Evolutionary conservation across 1,140 invertebrate species (phyloP), one percentile per base, ranked within the genome.

Genomic region (Drosophila kepulauana): DNA sequence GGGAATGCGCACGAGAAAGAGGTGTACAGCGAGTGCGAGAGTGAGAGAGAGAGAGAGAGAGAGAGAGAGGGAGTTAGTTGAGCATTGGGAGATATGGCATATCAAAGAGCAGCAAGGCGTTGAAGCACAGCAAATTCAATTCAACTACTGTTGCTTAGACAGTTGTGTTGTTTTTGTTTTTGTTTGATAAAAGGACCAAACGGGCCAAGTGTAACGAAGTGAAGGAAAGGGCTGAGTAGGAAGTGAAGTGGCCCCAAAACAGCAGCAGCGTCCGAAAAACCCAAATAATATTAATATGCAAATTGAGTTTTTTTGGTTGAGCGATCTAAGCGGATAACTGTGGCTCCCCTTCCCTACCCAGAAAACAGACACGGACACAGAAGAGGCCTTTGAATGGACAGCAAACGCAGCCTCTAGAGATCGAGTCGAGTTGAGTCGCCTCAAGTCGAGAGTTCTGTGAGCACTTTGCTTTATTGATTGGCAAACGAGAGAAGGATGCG

Each of bases 271-370:
- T 62, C 58, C 86, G 20, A 25, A 82, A 86, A 76, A 76, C 82
- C 72, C 86, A 86, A 88, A 84, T 91, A 87, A 91, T 88, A 91
- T 91, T 91, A 91, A 91, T 88, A 91, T 91, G 88, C 88, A 91
- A 91, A 91, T 91, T 91, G 88, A 91, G 80, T 91, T 91, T 91
- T 91, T 91, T 91, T 91, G 88, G 88, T 91, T 91, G 88, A 91
- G 76, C 91, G 88, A 91, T 91, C 88, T 91, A 91, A 91, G 88
- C 88, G 88, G 88, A 91, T 91, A 91, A 91, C 82, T 73, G 84
- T 67, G 74, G 74, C 69, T 25, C 20, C 20, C 20, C 20, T 25
- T 25, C 49, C 6, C 1, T 10, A 38, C 43, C 56, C 43, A 62
- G 33, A 46, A 65, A 28, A 43, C 43, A 30, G 59, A 33, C 8